Conservation (phyloP, 2,797 vertebrate genomes). For the Rhynchonycteris naso region DNA sequence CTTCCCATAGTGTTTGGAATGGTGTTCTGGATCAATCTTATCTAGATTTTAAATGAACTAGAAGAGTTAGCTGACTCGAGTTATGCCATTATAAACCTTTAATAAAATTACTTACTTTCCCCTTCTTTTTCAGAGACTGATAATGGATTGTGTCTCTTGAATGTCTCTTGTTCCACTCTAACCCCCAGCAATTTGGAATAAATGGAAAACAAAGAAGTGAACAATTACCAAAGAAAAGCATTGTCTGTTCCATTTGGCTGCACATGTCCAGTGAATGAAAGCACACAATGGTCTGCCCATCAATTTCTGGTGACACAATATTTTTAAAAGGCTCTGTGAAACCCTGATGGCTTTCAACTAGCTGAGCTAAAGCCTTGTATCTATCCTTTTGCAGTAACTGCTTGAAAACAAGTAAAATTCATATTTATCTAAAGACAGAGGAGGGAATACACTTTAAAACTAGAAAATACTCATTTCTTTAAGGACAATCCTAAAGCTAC, state of each 20-base stretch:
- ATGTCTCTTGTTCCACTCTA: neutral
- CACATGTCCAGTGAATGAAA: conserved; percentile 39
- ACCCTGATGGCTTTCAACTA: conserved; percentile 27
- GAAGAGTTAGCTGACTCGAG: conserved; percentile 9
- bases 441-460: neutral
- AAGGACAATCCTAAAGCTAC: neutral
- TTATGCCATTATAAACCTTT: neutral
- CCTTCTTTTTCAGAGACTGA: neutral
- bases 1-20: neutral
- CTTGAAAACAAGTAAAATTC: conserved; percentile 47
- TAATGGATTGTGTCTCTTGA: neutral
- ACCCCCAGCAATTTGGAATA: conserved; percentile 21
- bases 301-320: conserved; percentile 45
- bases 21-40: neutral
- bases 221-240: conserved; percentile 42
- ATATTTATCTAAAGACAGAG: neutral
- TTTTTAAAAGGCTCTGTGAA: conserved; percentile 55
- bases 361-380: neutral
- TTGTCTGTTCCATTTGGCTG: conserved; percentile 43
- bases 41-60: conserved; percentile 23
- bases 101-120: conserved; percentile 21
- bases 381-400: conserved; percentile 4
- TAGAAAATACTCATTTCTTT: neutral
- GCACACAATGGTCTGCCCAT: neutral
- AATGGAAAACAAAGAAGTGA: conserved; percentile 50